phyloP scores from a whole-genome alignment of 2,113 vertebrate species.

The Cyprinodon variegatus region DNA sequence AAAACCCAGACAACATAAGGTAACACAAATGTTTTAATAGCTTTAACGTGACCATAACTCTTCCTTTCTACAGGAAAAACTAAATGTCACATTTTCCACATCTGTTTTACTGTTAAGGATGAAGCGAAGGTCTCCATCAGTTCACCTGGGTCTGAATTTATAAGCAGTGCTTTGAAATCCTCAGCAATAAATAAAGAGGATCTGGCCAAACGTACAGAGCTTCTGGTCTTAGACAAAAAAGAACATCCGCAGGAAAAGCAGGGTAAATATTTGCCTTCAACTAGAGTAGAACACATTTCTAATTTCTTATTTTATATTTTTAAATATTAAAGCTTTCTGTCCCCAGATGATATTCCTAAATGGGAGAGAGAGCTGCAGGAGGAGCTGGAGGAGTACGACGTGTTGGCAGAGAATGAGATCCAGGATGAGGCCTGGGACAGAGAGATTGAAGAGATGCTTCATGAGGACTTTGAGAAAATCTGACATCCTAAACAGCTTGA shows the following conservation, averaged over 20 bases:
- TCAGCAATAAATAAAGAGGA: conserved; percentile 55
- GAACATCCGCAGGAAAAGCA: background rate
- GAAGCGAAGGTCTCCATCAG: conserved; percentile 48
- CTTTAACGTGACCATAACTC: background rate
- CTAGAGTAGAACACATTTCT: background rate
- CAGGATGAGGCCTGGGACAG: conserved; percentile 90
- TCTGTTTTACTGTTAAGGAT: conserved; percentile 19
- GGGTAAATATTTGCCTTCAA: conserved; percentile 19
- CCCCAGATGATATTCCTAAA: conserved; percentile 85
- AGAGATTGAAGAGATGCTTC: conserved; percentile 93
- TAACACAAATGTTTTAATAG: conserved; percentile 61
- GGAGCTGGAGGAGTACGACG: conserved; percentile 91
- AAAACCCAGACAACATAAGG: conserved; percentile 83
- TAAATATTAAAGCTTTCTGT: background rate
- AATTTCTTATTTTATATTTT: background rate
- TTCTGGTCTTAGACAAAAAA: conserved; percentile 53
- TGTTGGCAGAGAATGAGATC: conserved; percentile 86
- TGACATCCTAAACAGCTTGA: too few species aligned
- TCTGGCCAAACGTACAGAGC: conserved; percentile 54
- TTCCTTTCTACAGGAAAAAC: background rate
- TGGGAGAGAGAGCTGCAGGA: conserved; percentile 93
- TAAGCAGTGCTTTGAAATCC: conserved; percentile 53
- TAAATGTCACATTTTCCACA: too few species aligned
- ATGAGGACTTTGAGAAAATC: conserved; percentile 80
- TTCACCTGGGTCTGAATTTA: conserved; percentile 40